Evolutionary conservation across 2,113 vertebrate species (phyloP).

Genomic region (Drymodes brunneopygia): DNA sequence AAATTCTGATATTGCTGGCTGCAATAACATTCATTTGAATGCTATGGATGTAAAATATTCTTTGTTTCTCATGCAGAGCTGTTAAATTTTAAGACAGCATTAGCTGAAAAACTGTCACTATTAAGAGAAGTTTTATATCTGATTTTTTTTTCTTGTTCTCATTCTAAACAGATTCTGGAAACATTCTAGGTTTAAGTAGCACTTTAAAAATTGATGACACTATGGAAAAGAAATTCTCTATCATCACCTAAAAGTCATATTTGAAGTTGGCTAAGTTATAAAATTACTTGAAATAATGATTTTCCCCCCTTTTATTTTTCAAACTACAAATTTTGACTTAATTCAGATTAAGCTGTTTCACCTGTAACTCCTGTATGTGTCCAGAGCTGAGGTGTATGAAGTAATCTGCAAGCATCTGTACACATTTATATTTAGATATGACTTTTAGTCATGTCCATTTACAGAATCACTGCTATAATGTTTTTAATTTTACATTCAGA

Average conservation of each 20-base stretch:
- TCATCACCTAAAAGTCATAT: not conserved
- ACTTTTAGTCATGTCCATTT: not conserved
- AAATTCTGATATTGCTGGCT: not conserved
- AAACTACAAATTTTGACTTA: not conserved
- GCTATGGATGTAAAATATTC: not conserved
- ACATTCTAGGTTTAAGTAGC: not conserved
- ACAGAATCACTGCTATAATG: not conserved
- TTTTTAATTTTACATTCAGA: not conserved
- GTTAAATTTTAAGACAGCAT: not conserved
- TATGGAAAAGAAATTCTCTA: not conserved
- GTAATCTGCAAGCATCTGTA: not conserved
- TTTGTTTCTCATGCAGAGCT: not conserved
- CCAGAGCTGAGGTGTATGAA: not conserved
- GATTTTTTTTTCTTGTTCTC: not conserved
- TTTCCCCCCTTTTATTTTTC: rapidly evolving
- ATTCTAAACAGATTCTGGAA: not conserved
- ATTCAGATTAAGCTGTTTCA: not conserved
- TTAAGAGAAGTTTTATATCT: not conserved
- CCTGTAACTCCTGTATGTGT: not conserved
- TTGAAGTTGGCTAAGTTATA: not conserved
- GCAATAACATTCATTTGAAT: not conserved
- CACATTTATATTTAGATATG: not conserved
- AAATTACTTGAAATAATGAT: not conserved
- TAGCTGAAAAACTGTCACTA: not conserved
- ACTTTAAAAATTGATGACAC: not conserved